Conservation (phyloP, 1,140 invertebrate genomes). For the Nixonia krombeini region DNA sequence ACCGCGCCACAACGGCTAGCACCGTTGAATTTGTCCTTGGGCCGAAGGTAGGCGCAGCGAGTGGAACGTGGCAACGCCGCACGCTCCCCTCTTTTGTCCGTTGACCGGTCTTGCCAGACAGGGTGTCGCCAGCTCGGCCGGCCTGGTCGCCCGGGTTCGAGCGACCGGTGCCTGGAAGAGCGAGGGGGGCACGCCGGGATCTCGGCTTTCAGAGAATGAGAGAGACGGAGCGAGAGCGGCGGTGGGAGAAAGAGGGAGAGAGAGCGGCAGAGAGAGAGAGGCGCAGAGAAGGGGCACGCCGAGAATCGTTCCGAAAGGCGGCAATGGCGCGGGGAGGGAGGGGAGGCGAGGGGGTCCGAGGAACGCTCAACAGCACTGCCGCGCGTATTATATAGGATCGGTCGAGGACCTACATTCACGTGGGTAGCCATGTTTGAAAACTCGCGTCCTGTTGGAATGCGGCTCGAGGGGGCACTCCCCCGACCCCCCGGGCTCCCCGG, state of each 20-base stretch:
- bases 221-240: constrained; percentile 15
- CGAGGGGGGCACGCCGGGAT: constrained; percentile 29
- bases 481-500: constrained; percentile 13
- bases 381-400: constrained; percentile 60
- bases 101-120: constrained; percentile 84
- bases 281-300: constrained; percentile 24
- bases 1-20: constrained; percentile 68
- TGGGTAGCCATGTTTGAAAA: constrained; percentile 69
- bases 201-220: constrained; percentile 11
- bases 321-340: constrained; percentile 27
- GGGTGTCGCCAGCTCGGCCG: constrained; percentile 85
- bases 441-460: constrained; percentile 67
- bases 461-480: constrained; percentile 49
- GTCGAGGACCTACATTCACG: constrained; percentile 71
- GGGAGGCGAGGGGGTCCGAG: constrained; percentile 37
- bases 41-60: constrained; percentile 58
- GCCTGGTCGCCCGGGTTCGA: constrained; percentile 78
- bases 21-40: constrained; percentile 70
- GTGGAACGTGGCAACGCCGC: constrained; percentile 75
- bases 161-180: constrained; percentile 15
- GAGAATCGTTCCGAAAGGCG: constrained; percentile 25
- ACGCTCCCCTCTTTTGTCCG: constrained; percentile 69
- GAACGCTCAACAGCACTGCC: constrained; percentile 34
- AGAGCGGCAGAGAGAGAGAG: constrained; percentile 14
- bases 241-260: constrained; percentile 17